Evolutionary conservation across 2,888 invertebrate species (phyloP).

Genomic region (Dolichopus griseipennis): DNA sequence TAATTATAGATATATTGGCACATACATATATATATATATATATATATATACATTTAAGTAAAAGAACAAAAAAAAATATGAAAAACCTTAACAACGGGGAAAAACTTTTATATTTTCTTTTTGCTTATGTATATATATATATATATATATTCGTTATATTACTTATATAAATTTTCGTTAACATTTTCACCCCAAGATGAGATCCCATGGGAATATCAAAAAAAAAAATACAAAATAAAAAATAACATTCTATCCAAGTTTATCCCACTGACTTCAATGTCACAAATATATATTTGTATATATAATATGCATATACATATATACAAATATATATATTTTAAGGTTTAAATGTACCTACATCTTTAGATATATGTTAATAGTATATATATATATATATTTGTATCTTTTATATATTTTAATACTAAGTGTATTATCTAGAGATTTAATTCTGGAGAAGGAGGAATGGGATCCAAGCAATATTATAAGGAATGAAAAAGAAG

Average conservation of each 20-base stretch:
- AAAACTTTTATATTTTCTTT: background rate
- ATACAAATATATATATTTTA: background rate
- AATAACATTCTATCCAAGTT: background rate
- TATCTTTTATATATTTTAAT: background rate
- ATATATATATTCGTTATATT: background rate
- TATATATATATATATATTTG: too few relatives aligned
- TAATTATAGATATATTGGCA: too few relatives aligned
- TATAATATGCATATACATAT: background rate
- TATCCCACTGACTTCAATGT: constrained; percentile 3
- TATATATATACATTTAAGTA: too few relatives aligned
- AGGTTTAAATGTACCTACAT: background rate
- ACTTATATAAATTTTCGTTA: constrained; percentile 1
- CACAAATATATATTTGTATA: background rate
- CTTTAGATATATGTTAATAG: background rate
- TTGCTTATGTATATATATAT: background rate
- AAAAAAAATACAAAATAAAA: background rate
- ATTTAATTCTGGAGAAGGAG: background rate
- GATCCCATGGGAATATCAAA: background rate
- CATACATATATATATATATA: too few relatives aligned
- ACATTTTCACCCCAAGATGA: constrained; percentile 4
- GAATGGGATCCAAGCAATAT: background rate
- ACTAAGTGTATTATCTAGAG: background rate
- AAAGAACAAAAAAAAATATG: too few relatives aligned
- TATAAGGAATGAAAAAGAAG: background rate
- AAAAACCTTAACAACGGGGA: background rate